Evolutionary conservation across 2,888 invertebrate species (phyloP), one percentile per base, ranked within the genome.

Genomic region (Orthosia gracilis): DNA sequence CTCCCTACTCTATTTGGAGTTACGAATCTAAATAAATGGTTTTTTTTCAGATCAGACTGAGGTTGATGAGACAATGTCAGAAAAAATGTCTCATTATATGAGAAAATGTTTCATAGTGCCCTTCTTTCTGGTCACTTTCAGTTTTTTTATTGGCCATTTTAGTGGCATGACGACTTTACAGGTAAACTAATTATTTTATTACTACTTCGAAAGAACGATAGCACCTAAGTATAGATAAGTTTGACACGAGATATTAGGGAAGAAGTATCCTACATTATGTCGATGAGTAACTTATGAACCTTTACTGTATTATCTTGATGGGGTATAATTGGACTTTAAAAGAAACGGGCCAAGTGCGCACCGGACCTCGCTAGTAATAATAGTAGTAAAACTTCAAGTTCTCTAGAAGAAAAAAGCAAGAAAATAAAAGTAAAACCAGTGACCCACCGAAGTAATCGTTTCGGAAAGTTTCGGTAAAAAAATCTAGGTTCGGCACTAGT

Each of bases 81-180:
- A 94, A 52, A 94, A 93, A 73, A 2, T 93, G 7, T 88, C 91
- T 0, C 82, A 89, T 57, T 98, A 97, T 89, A 91, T 94, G 3
- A 97, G 97, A 63, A 96, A 96, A 65, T 97, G 97, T 49, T 98
- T 98, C 89, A 89, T 97, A n/a, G 90, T 97, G 62, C 98, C 98
- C 0, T 98, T 97, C 87, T 90, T 97, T 4, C 91, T 98, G 31
- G 97, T 98, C 0, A 94, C 97, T 17, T 96, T 97, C 57, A 95
- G 97, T 23, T 98, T 98, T 91, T 98, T 98, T 87, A 96, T 98
- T 18, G 97, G 97, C 0, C 97, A 98, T 87, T 98, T 98, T 87
- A 98, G 98, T 52, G 98, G 98, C 0, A 97, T 98, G 95, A 97
- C 97, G 0, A 97, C 98, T 0, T 93, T 98, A 40, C 97, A 97